Percentiles rank a stretch among this genome's conserved stretches.
Conservation (phyloP, 2,797 vertebrate species). For the Mormyrus proboscirostris region DNA sequence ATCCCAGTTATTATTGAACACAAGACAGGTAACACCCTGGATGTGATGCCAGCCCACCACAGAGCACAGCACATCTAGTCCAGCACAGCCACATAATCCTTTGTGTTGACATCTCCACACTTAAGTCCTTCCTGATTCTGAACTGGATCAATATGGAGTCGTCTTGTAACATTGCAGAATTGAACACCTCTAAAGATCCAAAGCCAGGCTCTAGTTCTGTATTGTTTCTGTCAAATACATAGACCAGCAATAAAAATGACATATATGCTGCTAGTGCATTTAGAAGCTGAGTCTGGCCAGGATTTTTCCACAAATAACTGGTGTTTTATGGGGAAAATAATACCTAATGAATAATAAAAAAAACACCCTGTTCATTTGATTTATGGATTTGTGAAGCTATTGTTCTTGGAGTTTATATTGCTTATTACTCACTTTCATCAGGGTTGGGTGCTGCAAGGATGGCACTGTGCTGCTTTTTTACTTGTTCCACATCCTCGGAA, state of each 20-base stretch:
- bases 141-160: background rate
- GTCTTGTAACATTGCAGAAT: background rate
- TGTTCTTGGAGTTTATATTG: background rate
- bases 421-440: slow-evolving; percentile 76
- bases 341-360: background rate
- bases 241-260: background rate
- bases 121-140: background rate
- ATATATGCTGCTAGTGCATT: background rate
- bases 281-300: background rate
- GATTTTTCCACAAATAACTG: background rate
- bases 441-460: slow-evolving; percentile 88
- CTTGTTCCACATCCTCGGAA: slow-evolving; percentile 88
- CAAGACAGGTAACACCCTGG: background rate
- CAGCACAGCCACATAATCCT: background rate
- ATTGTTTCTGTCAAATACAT: background rate
- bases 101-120: background rate
- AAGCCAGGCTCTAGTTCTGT: background rate
- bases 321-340: background rate
- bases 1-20: background rate
- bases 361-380: background rate
- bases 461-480: slow-evolving; percentile 94
- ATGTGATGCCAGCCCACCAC: background rate
- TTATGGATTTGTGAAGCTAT: background rate
- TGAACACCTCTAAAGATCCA: background rate
- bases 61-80: background rate